Conservation (phyloP, 2,797 vertebrate species). For the Brotula barbata region DNA sequence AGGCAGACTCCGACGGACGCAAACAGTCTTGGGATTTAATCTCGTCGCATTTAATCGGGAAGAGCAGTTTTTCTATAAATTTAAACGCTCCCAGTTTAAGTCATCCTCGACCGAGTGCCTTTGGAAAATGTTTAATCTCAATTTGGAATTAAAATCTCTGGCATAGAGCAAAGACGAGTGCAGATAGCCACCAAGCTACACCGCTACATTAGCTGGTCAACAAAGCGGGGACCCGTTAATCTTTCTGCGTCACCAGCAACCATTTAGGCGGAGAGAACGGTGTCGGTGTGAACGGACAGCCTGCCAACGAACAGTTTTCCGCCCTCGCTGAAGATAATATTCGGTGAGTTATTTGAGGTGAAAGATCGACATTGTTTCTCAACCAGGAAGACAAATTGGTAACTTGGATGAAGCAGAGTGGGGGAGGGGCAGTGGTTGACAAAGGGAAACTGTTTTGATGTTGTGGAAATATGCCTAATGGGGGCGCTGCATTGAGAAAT, state of each 20-base stretch:
- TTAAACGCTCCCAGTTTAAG: conserved; percentile 65
- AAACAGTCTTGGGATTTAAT: conserved; percentile 73
- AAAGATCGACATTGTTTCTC: background rate
- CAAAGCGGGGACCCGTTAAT: conserved; percentile 48
- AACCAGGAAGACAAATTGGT: conserved; percentile 65
- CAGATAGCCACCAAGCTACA: conserved; percentile 32
- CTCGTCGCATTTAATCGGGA: conserved; percentile 76
- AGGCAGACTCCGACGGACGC: conserved; percentile 71
- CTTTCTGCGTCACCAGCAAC: conserved; percentile 12
- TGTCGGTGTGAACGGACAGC: background rate
- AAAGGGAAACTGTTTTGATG: conserved; percentile 37
- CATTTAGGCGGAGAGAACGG: background rate
- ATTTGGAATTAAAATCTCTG: conserved; percentile 39
- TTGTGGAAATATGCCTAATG: background rate
- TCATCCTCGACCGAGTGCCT: conserved; percentile 74
- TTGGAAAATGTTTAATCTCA: conserved; percentile 51
- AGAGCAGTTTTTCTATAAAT: conserved; percentile 76
- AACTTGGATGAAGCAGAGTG: conserved; percentile 43
- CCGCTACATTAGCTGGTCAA: conserved; percentile 47
- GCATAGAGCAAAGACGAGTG: conserved; percentile 23
- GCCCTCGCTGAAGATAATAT: conserved; percentile 9
- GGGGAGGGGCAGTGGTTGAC: conserved; percentile 64
- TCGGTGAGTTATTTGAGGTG: conserved; percentile 53
- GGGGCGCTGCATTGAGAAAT: no score
- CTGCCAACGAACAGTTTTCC: background rate